Conservation (phyloP, 2,113 vertebrate genomes). For the Pomatostomus ruficeps region DNA sequence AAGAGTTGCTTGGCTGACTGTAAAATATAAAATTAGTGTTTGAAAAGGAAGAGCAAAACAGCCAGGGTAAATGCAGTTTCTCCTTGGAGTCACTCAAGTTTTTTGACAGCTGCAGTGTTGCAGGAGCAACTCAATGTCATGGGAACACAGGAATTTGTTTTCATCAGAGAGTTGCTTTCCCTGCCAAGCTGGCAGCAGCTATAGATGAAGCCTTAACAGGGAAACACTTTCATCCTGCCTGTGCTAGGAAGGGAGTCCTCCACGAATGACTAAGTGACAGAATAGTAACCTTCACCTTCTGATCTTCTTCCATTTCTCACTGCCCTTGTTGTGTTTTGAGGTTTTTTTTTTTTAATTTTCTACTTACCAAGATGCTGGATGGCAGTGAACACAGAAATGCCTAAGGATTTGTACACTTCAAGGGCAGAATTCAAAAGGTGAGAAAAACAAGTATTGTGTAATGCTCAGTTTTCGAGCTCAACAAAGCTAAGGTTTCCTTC, state of each 20-base stretch:
- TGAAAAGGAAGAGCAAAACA: neutral
- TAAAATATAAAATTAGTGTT: neutral
- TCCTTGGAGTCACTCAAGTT: neutral
- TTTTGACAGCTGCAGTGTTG: neutral
- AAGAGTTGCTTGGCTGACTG: neutral
- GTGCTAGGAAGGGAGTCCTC: neutral
- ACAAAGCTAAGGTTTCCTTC: neutral
- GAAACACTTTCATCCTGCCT: neutral
- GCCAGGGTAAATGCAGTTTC: neutral
- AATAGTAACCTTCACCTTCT: neutral
- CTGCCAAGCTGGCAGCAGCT: constrained; percentile 33
- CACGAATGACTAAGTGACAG: neutral
- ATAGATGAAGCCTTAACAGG: neutral
- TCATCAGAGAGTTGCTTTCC: neutral
- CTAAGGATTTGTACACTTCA: neutral
- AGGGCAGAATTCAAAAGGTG: constrained; percentile 7
- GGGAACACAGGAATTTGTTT: constrained; percentile 5
- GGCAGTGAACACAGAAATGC: neutral
- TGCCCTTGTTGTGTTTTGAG: neutral
- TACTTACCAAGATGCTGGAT: neutral
- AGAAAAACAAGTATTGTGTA: constrained; percentile 24
- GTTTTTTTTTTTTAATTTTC: neutral
- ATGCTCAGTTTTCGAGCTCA: neutral
- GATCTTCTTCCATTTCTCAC: neutral
- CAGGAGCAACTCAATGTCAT: neutral